These are phyloP conservation scores for Tenthredo livida DNA, from an alignment of 2,888 invertebrate species.

Conservation along the genomic window DNA sequence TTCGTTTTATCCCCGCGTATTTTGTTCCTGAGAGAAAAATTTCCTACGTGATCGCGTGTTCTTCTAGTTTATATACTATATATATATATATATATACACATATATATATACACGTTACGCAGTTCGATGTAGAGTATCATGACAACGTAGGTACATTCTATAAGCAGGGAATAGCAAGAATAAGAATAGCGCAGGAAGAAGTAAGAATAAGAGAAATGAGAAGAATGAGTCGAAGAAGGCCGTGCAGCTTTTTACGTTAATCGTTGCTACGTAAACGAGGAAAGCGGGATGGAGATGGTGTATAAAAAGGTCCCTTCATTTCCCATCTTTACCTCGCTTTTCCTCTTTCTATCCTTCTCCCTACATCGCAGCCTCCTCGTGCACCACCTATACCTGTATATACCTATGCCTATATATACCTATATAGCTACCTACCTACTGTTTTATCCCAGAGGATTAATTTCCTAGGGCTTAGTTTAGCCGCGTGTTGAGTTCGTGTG, in stretches of 20 bases:
- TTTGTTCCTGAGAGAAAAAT: background rate
- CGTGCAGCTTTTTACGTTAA: conserved; percentile 70
- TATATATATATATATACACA: background rate
- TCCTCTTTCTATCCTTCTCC: conserved; percentile 4
- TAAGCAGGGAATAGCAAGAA: background rate
- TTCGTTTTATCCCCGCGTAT: background rate
- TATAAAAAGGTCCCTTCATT: conserved; percentile 58
- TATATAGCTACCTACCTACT: conserved; percentile 57
- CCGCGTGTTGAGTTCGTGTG: conserved; percentile 46
- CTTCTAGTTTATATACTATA: background rate
- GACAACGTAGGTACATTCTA: background rate
- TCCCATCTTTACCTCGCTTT: conserved; percentile 47
- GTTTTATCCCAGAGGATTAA: conserved; percentile 70
- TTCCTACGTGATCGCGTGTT: conserved; percentile 5
- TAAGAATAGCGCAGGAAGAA: conserved; percentile 19
- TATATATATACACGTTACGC: background rate
- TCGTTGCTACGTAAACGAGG: conserved; percentile 70
- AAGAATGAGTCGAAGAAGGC: conserved; percentile 35
- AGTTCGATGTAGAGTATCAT: background rate
- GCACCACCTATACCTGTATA: background rate
- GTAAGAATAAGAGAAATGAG: conserved; percentile 50
- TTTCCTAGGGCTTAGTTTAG: conserved; percentile 68
- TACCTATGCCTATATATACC: background rate
- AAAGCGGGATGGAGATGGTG: conserved; percentile 62
- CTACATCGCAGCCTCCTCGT: background rate